Conservation (phyloP, 2,113 vertebrate species). For the Epinephelus fuscoguttatus region DNA sequence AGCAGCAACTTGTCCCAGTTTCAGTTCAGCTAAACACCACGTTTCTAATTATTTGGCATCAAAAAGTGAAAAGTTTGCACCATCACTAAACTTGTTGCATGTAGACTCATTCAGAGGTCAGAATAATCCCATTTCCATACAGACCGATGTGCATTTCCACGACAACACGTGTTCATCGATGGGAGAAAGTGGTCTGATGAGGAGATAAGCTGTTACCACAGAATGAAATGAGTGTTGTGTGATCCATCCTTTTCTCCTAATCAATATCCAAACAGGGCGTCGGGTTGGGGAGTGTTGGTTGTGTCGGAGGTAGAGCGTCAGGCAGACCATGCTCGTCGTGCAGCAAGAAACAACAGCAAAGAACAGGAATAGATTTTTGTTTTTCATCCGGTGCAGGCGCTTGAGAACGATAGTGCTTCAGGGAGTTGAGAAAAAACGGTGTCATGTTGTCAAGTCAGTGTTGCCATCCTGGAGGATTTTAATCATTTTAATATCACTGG, state of each 20-base stretch:
- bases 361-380: slow-evolving; percentile 29
- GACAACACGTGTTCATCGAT: neutral
- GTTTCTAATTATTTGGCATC: slow-evolving; percentile 45
- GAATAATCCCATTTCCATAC: slow-evolving; percentile 28
- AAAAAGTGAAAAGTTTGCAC: slow-evolving; percentile 23
- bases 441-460: slow-evolving; percentile 14
- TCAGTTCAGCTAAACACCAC: neutral
- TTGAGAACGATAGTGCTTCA: slow-evolving; percentile 46
- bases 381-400: slow-evolving; percentile 51
- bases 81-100: neutral
- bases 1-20: slow-evolving; percentile 14
- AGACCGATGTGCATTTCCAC: slow-evolving; percentile 28
- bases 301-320: slow-evolving; percentile 63
- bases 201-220: slow-evolving; percentile 35
- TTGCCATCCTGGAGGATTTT: neutral
- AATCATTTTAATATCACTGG: slow-evolving; percentile 82
- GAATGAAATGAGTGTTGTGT: neutral
- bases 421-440: neutral
- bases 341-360: slow-evolving; percentile 71
- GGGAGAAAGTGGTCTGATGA: slow-evolving; percentile 13
- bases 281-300: neutral
- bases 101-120: slow-evolving; percentile 1
- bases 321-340: slow-evolving; percentile 77
- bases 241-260: neutral
- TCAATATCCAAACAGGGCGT: neutral